Base-by-base conservation (phyloP, 2,797 vertebrate genomes). In the Nyctalus aviator region DNA sequence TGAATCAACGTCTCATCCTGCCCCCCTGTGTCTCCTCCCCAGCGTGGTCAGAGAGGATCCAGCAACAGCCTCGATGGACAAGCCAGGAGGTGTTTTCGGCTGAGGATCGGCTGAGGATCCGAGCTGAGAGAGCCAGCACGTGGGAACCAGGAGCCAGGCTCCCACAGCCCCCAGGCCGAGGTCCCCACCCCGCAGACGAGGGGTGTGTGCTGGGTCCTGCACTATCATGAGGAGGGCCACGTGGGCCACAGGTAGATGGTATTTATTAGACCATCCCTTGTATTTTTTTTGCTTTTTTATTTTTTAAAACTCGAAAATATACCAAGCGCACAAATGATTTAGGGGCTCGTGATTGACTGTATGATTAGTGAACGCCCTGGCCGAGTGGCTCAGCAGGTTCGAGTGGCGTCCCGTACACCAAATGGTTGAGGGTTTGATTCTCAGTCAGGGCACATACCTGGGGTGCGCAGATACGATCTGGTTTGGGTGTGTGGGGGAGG, bases 281-380 rank as follows among this genome's bases (percentile, higher is more conserved):
- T 5, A 10, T 44, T 37, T 44, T 37, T 35, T 57, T 32, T 50
- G 27, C 46, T 83, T 90, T 64, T 62, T 87, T 84, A 10, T 50
- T 66, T 94, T 87, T 84, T 50, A 62, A 78, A 62, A 78, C 64
- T 75, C 64, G 78, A 91, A 84, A 86, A 75, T 25, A 69, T 8
- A 32, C 6, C 76, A 72, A 44, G 6, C 12, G 2, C 9, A 10
- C 53, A 69, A 37, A 59, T 73, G 84, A 57, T 35, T 35, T 46
- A 73, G 59, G 44, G 55, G 50, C 44, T 94, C 3, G 3, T 2
- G 13, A 12, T 0, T 55, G 32, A 32, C 69, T n/a, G 1, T 0
- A 11, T 18, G 50, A 75, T 59, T 41, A 62, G 76, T 2, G 64
- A 66, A 3, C 18, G 15, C 64, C 15, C 64, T 32, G 64, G 64